Base-by-base conservation (phyloP, 1,140 invertebrate species). In the Charaxes varanes region DNA sequence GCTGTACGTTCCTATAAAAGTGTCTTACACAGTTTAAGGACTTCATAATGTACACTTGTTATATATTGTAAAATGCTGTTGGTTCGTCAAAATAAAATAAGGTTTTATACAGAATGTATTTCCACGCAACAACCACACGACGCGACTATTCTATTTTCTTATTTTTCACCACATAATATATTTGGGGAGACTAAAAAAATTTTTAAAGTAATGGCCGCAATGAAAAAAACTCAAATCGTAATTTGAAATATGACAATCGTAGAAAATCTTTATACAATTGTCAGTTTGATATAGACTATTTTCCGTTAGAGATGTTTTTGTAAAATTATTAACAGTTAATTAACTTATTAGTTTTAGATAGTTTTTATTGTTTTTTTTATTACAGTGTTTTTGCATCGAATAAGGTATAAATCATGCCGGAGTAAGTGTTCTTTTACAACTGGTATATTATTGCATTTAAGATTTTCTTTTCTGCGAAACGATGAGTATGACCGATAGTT, bases 291-390 rank as follows among this genome's bases (percentile, higher is more conserved):
- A 62, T 46, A 32, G 55, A 53, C 47, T 38, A 34, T 45, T 50
- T 66, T 63, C 60, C 47, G 54, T 61, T 65, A 56, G 63, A 61
- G 53, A 74, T 77, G 74, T 62, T 62, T 77, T 69, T 70, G 58
- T 74, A 71, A 76, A 64, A 79, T 65, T 74, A 43, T 61, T 62
- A 70, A 62, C 60, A 63, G 69, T 74, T 60, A 36, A 45, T 58
- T 66, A 63, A 47, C 58, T 48, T 42, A 58, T 64, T 74, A 73
- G 55, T 42, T 66, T 74, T 69, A 69, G 62, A 69, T 78, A 69
- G 55, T 45, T 53, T 62, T 69, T 53, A 17, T 11, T 33, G 41
- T 52, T 49, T 57, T 66, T 61, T 62, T 62, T 53, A 61, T 46
- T 52, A 51, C 56, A 59, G 53, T 61, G 37, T 42, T 48, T 41